Evolutionary conservation across 2,888 invertebrate species (phyloP).

Genomic region (Lacanobia oleracea): DNA sequence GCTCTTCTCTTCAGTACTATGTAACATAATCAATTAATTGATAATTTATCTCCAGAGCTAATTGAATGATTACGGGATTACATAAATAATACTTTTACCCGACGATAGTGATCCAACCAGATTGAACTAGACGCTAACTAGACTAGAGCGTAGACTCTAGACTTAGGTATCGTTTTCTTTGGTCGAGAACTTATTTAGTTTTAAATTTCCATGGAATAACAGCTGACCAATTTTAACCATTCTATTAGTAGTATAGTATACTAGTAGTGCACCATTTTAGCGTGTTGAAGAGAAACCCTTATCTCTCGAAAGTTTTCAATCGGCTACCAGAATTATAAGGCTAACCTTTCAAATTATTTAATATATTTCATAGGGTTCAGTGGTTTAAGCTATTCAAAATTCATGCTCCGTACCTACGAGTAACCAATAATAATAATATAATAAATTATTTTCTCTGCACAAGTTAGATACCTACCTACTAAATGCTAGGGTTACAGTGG

Average conservation of each 20-base stretch:
- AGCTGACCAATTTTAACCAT: neutral
- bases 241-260: neutral
- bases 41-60: conserved; percentile 47
- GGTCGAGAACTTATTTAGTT: neutral
- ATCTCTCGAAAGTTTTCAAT: neutral
- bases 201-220: neutral
- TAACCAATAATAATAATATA: no score
- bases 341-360: no score
- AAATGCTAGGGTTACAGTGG: no score
- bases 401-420: no score
- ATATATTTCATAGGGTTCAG: no score
- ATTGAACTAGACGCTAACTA: conserved; percentile 41
- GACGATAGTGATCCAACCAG: conserved; percentile 39
- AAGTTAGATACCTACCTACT: no score
- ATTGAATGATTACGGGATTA: conserved; percentile 54
- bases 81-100: conserved; percentile 51
- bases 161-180: conserved; percentile 12
- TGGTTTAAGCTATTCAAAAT: no score
- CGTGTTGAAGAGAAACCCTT: neutral
- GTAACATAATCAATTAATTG: conserved; percentile 48
- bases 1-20: conserved; percentile 13
- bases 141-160: no score
- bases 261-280: no score
- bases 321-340: neutral
- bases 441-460: no score